phyloP scores from a whole-genome alignment of 2,888 invertebrate species.

The Pristionchus arcanus region DNA sequence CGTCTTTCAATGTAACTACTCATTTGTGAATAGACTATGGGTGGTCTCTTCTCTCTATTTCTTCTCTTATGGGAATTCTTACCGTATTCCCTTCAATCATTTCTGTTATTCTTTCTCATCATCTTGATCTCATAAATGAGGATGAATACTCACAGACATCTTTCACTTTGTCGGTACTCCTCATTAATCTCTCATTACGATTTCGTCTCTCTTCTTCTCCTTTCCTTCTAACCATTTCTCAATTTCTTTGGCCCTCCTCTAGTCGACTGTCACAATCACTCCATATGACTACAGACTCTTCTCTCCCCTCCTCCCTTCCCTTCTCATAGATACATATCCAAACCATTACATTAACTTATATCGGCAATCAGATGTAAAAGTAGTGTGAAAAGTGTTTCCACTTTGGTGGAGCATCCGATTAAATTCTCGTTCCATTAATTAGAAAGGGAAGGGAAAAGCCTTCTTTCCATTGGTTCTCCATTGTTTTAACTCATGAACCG shows the following conservation, averaged over 20 bases:
- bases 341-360: not conserved
- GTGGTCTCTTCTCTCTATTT: not conserved
- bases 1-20: not conserved
- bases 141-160: not conserved
- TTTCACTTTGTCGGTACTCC: not conserved
- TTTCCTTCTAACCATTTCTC: not conserved
- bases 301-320: too few species aligned
- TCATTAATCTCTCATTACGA: slow-evolving; percentile 25
- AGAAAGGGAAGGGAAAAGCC: slow-evolving; percentile 5
- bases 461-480: not conserved
- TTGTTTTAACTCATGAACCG: not conserved
- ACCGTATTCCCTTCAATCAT: not conserved
- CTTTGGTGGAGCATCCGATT: not conserved
- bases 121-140: slow-evolving; percentile 19
- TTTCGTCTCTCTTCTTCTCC: not conserved
- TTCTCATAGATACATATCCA: not conserved
- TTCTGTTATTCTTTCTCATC: slow-evolving; percentile 36
- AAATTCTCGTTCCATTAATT: slow-evolving; percentile 25
- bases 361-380: not conserved
- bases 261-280: too few species aligned
- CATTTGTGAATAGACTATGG: not conserved
- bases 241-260: not conserved
- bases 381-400: not conserved
- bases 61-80: not conserved
- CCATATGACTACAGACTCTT: too few species aligned